A percentile compares a stretch with the other conserved stretches of the same genome.
phyloP scores from a whole-genome alignment of 2,888 invertebrate genomes.

The Papilio elwesi region DNA sequence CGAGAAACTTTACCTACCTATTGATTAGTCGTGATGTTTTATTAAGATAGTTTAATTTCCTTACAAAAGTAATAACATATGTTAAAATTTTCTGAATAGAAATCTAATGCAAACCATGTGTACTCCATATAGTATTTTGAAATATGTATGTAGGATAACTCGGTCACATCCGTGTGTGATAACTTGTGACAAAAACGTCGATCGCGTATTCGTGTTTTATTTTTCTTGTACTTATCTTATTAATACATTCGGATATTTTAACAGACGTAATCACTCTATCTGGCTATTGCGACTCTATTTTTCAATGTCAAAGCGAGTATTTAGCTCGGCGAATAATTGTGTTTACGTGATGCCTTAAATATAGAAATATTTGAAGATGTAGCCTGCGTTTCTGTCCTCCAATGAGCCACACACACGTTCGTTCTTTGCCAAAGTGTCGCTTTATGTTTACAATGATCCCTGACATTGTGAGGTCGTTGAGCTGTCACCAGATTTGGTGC shows the following conservation, averaged over 20 bases:
- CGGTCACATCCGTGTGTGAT: constrained; percentile 12
- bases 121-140: too few species aligned
- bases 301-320: constrained; percentile 25
- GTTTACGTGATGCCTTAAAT: not conserved
- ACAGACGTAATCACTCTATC: not conserved
- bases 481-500: not conserved
- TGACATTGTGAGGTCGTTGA: not conserved
- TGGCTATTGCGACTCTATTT: constrained; percentile 11
- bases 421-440: not conserved
- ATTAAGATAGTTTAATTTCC: not conserved
- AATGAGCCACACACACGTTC: not conserved
- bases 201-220: not conserved
- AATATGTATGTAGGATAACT: too few species aligned
- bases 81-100: too few species aligned
- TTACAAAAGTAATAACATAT: not conserved
- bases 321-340: constrained; percentile 37
- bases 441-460: not conserved
- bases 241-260: not conserved
- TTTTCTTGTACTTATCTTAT: not conserved
- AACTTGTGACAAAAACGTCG: not conserved
- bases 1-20: too few species aligned
- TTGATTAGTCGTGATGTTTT: not conserved
- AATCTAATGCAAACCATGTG: too few species aligned
- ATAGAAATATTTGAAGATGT: not conserved
- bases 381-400: not conserved